phyloP scores from a whole-genome alignment of 53 echinoderm and acorn worm genomes.

The Stichopus horrens region DNA sequence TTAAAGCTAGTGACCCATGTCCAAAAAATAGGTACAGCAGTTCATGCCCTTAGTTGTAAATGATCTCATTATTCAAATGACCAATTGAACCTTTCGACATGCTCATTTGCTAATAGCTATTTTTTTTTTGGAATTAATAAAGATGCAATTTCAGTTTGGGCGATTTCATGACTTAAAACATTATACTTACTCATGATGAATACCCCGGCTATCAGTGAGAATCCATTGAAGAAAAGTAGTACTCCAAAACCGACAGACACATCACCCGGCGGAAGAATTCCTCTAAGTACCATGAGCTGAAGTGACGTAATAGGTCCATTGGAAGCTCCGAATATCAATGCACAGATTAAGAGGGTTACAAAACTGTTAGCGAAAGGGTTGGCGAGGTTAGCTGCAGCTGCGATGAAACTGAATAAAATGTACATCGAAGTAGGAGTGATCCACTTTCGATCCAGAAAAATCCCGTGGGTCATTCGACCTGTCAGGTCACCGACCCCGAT shows the following conservation, averaged over 20 bases:
- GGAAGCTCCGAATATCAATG: constrained; percentile 38
- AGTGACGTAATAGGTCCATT: constrained; percentile 47
- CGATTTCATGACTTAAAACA: neutral
- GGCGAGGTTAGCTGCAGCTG: constrained; percentile 31
- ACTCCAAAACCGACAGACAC: constrained; percentile 48
- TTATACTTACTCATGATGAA: constrained; percentile 46
- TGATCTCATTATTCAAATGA: no score
- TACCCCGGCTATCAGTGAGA: constrained; percentile 35
- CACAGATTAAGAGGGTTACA: constrained; percentile 25
- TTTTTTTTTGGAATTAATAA: no score
- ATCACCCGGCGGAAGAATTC: constrained; percentile 44
- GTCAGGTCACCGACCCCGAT: constrained; percentile 45
- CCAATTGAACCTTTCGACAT: no score
- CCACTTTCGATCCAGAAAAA: constrained; percentile 46
- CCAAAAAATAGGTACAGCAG: no score
- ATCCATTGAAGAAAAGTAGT: constrained; percentile 45
- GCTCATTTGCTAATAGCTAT: no score
- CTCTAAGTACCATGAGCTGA: constrained; percentile 40
- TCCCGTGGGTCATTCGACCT: constrained; percentile 39
- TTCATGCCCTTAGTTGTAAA: no score
- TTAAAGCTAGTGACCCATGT: no score
- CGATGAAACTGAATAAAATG: constrained; percentile 6
- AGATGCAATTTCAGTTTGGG: no score
- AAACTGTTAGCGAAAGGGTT: constrained; percentile 35
- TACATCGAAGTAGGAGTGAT: constrained; percentile 40